A percentile compares a stretch with the other conserved stretches of the same genome.
phyloP scores from a whole-genome alignment of 2,113 vertebrate genomes.

The Chloropsis hardwickii region DNA sequence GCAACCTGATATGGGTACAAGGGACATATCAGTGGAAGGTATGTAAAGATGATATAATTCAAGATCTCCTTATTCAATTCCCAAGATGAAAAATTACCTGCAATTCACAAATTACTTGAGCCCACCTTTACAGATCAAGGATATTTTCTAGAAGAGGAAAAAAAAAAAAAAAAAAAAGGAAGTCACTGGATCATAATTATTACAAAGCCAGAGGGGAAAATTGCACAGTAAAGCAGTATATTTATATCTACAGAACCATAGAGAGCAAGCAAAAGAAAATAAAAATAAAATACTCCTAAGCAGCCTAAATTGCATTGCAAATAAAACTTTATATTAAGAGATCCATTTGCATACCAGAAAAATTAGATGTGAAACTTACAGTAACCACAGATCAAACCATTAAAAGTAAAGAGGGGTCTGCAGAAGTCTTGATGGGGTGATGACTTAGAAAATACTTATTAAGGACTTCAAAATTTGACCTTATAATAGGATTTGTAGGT shows the following conservation, averaged over 20 bases:
- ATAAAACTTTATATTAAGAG: constrained; percentile 37
- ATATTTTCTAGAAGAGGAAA: neutral
- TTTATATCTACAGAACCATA: constrained; percentile 8
- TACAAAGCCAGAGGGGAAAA: constrained; percentile 7
- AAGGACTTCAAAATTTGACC: neutral
- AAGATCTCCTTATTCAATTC: neutral
- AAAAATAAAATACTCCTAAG: constrained; percentile 41
- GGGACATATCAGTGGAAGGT: neutral
- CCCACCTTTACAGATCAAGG: neutral
- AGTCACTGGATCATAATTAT: neutral
- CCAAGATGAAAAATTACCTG: neutral
- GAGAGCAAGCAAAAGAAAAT: constrained; percentile 45
- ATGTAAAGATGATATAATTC: neutral
- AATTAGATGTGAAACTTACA: neutral
- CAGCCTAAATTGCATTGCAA: constrained; percentile 2
- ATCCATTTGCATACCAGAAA: constrained; percentile 30
- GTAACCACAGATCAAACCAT: neutral
- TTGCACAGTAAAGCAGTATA: neutral
- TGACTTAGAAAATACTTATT: neutral
- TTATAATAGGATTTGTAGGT: constrained; percentile 22
- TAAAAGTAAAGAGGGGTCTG: neutral
- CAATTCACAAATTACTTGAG: neutral
- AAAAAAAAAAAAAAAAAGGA: neutral
- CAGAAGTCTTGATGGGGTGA: neutral
- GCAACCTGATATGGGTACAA: neutral